Conservation (phyloP, 2,888 invertebrate species). For the Heliconius cydno region DNA sequence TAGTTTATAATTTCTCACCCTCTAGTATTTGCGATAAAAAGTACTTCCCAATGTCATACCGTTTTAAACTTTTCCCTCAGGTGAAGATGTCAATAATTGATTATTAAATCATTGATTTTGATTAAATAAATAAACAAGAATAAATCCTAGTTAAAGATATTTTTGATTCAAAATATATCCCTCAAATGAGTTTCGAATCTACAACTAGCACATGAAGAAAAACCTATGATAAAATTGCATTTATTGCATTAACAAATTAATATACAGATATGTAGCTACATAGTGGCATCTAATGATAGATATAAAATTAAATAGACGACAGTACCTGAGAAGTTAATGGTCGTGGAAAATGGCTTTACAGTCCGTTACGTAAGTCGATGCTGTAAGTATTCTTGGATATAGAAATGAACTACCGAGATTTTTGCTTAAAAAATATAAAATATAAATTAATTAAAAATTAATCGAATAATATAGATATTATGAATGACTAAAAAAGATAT, state of each 20-base stretch:
- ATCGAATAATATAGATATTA: too few relatives aligned
- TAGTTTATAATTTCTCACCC: too few relatives aligned
- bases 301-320: neutral
- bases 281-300: neutral
- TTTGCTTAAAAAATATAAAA: neutral
- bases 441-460: too few relatives aligned
- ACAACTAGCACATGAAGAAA: neutral
- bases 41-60: too few relatives aligned
- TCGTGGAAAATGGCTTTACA: constrained; percentile 70
- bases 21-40: too few relatives aligned
- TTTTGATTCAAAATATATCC: too few relatives aligned
- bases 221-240: neutral
- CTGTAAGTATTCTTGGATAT: constrained; percentile 46
- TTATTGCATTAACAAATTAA: neutral
- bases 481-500: too few relatives aligned
- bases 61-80: too few relatives aligned
- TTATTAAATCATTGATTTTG: too few relatives aligned
- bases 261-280: neutral
- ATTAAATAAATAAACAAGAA: too few relatives aligned
- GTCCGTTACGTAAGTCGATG: constrained; percentile 60
- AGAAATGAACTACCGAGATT: constrained; percentile 23
- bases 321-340: constrained; percentile 61
- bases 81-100: too few relatives aligned
- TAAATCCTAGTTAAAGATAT: too few relatives aligned
- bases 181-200: neutral